Percentiles rank a stretch among this genome's conserved stretches.
These are phyloP conservation scores for Chiloscyllium punctatum DNA, from an alignment of 2,797 vertebrate species.

Conservation along the genomic window DNA sequence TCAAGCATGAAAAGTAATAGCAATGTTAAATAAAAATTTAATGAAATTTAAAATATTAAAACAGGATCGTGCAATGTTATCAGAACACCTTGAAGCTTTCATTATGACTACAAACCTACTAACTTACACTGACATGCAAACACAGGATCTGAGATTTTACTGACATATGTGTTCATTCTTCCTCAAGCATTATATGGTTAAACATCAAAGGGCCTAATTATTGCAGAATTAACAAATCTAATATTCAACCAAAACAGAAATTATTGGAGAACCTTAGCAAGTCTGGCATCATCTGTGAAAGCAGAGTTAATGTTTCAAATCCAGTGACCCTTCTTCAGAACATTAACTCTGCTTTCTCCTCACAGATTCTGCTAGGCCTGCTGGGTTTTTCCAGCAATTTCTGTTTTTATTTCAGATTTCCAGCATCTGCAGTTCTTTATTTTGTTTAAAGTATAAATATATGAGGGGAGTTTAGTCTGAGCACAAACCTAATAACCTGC, in stretches of 20 bases:
- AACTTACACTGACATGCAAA: not conserved
- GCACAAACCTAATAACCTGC: conserved; percentile 16
- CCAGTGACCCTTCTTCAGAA: no score
- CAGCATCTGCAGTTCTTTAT: no score
- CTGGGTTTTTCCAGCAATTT: no score
- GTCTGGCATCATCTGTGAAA: no score
- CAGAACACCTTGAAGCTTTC: not conserved
- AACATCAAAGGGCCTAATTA: not conserved
- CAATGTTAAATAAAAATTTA: not conserved
- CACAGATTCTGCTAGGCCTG: no score
- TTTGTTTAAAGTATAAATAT: not conserved
- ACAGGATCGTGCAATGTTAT: not conserved
- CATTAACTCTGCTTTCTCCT: no score
- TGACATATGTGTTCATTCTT: conserved; percentile 2
- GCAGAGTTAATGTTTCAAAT: no score
- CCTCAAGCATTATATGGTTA: not conserved
- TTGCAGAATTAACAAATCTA: conserved; percentile 28
- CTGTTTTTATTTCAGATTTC: no score
- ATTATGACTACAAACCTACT: not conserved
- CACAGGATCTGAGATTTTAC: not conserved
- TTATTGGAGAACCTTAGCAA: no score
- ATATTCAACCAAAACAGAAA: not conserved
- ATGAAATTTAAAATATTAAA: not conserved
- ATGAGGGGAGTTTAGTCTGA: not conserved
- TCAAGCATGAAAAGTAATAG: not conserved